phyloP scores from a whole-genome alignment of 2,888 invertebrate genomes.

The Heliconius charithonia region DNA sequence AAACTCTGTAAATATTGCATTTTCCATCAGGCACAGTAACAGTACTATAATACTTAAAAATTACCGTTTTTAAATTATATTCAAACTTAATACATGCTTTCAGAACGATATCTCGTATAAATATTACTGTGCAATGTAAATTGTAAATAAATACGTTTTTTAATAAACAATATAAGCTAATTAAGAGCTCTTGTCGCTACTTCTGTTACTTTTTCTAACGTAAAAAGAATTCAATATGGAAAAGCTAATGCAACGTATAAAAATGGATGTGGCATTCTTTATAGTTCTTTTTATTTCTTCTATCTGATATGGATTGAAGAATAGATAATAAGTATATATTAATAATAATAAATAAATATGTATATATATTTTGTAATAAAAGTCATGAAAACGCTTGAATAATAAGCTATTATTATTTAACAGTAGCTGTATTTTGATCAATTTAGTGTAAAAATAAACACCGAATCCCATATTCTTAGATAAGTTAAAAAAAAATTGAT shows the following conservation, averaged over 20 bases:
- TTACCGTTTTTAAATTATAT: background rate
- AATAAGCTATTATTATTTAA: too few species aligned
- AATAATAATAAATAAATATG: background rate
- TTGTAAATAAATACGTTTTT: conserved; percentile 33
- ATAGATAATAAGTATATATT: background rate
- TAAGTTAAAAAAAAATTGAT: too few species aligned
- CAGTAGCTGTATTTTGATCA: too few species aligned
- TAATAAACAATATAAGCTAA: conserved; percentile 52
- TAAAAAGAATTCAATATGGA: conserved; percentile 52
- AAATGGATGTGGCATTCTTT: conserved; percentile 3
- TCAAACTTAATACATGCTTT: background rate
- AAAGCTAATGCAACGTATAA: conserved; percentile 10
- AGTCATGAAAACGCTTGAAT: too few species aligned
- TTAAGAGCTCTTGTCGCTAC: conserved; percentile 49
- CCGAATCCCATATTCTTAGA: too few species aligned
- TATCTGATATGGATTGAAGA: background rate
- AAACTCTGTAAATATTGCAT: too few species aligned
- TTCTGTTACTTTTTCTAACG: conserved; percentile 39
- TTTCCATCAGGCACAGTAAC: background rate
- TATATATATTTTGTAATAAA: too few species aligned
- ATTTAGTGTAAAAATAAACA: too few species aligned
- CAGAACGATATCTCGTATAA: background rate
- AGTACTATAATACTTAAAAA: background rate
- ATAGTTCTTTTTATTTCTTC: background rate
- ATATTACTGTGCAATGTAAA: background rate